Base-by-base conservation (phyloP, 2,888 invertebrate genomes). In the Phengaris alcon region DNA sequence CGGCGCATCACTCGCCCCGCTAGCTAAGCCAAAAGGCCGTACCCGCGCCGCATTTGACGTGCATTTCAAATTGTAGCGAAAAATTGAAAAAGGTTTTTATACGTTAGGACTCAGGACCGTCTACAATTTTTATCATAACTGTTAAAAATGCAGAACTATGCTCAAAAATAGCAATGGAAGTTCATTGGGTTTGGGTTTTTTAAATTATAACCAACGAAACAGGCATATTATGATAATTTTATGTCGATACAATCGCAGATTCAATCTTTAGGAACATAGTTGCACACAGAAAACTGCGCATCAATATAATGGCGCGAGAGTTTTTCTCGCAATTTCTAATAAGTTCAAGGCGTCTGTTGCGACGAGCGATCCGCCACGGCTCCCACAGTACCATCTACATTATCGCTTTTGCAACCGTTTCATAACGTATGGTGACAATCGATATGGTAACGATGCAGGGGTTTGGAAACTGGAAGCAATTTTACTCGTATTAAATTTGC, bases 261-360 rank as follows among this genome's bases (percentile, higher is more conserved):
- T 6, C 35, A 12, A 64, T 64, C 64, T 59, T 35, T 10, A 57
- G 35, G 6, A 13, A 35, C 69, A 73, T 54, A 69, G 22, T 68
- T 68, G 15, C n/a, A 15, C 3, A 68, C 75, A 74, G 64, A 64
- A 64, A 64, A 64, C 15, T 77, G 75, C 55, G 7, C 74, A 72
- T 69, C 68, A 44, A 54, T 46, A 75, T 22, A 75, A 75, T 75
- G 15, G 70, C 22, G 55, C 55, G 68, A 78, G 76, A 76, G 73
- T 76, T 76, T 79, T 78, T 80, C 78, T 74, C 76, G 76, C 73
- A 79, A 79, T 78, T 79, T 79, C 77, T 79, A 77, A 75, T 79
- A 80, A 81, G 79, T 81, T 81, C 79, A 80, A 80, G 81, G 79
- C 74, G 57, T 57, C 35, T 72, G 69, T 76, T 80, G 80, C 78